phyloP scores from a whole-genome alignment of 2,113 vertebrate species.

The Tylochromis polylepis region DNA sequence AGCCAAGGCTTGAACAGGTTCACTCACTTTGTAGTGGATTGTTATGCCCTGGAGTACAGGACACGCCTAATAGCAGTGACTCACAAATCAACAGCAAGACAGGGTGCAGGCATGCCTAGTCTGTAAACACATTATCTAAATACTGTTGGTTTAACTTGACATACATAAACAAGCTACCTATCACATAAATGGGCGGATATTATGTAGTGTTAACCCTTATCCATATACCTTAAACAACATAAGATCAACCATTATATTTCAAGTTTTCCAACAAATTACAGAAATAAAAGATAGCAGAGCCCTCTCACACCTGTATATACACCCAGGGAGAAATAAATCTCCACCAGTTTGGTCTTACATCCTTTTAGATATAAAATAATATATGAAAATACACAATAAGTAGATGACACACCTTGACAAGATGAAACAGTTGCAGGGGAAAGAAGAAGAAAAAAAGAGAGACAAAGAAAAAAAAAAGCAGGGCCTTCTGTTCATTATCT shows the following conservation, averaged over 20 bases:
- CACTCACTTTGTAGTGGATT: slow-evolving; percentile 45
- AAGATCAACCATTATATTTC: neutral
- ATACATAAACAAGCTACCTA: neutral
- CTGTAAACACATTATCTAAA: slow-evolving; percentile 15
- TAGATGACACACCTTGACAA: neutral
- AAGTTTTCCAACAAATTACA: neutral
- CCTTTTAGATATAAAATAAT: neutral
- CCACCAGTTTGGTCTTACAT: neutral
- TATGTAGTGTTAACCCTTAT: neutral
- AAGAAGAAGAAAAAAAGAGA: neutral
- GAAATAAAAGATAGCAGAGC: neutral
- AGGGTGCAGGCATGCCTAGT: neutral
- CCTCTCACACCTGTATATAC: neutral
- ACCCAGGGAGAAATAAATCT: neutral
- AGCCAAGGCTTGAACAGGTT: slow-evolving; percentile 63
- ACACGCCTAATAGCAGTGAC: slow-evolving; percentile 51
- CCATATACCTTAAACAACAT: neutral
- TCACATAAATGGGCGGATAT: neutral
- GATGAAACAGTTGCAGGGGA: neutral
- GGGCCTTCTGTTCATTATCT: neutral
- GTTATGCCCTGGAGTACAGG: slow-evolving; percentile 31
- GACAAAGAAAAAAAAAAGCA: neutral
- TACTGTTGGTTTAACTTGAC: neutral
- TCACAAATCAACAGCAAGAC: slow-evolving; percentile 5
- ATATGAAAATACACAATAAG: neutral